These are phyloP conservation scores for Drosophila oshimai DNA, from an alignment of 1,140 invertebrate genomes.

Conservation along the genomic window DNA sequence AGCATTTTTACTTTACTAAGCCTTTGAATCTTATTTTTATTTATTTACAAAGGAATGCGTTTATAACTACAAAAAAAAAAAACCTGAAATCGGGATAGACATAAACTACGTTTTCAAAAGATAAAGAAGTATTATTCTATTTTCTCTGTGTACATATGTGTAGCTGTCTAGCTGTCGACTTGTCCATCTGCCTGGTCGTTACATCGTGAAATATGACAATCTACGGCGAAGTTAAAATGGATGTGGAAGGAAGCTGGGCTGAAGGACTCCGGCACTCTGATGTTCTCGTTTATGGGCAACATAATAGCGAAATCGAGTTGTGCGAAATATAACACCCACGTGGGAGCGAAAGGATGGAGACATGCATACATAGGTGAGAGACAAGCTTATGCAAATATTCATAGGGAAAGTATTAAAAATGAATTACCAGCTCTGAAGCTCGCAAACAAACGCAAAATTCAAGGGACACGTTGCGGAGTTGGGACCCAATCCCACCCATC, in stretches of 20 bases:
- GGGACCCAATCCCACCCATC: background rate
- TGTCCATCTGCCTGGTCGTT: constrained; percentile 65
- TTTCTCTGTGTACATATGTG: background rate
- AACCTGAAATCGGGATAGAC: no score
- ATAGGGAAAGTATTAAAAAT: constrained; percentile 73
- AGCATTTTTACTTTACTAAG: no score
- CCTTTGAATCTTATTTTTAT: no score
- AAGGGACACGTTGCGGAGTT: background rate
- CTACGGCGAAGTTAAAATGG: constrained; percentile 38
- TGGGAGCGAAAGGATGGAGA: constrained; percentile 1
- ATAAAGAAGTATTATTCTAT: background rate
- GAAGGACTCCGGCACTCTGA: constrained; percentile 15
- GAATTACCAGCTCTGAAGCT: constrained; percentile 51
- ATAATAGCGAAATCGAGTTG: constrained; percentile 67
- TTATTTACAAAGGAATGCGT: no score
- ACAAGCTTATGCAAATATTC: constrained; percentile 56
- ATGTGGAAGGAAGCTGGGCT: constrained; percentile 15
- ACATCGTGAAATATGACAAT: constrained; percentile 73
- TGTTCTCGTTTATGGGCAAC: constrained; percentile 16
- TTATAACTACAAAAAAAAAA: no score
- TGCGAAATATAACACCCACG: constrained; percentile 44
- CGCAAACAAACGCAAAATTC: background rate
- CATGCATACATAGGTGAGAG: constrained; percentile 23
- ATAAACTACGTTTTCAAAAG: background rate
- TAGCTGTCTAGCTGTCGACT: constrained; percentile 29